Conservation (phyloP, 1,140 invertebrate species). For the Ceratina japonica region DNA sequence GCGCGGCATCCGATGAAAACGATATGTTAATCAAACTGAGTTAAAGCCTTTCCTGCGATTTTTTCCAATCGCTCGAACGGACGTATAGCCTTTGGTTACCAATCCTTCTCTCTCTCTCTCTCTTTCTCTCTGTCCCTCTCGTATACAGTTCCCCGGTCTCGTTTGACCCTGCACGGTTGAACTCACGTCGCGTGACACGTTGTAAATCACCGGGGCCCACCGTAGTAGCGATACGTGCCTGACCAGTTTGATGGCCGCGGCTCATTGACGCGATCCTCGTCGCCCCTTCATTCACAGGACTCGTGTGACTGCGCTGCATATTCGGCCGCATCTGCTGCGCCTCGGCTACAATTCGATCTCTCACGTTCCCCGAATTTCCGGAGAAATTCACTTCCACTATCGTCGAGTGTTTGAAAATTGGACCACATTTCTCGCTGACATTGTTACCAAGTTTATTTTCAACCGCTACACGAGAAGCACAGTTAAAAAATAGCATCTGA, state of each 20-base stretch:
- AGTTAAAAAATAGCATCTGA: too few relatives aligned
- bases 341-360: slow-evolving; percentile 22
- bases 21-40: too few relatives aligned
- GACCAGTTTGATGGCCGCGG: slow-evolving; percentile 72
- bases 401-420: background rate
- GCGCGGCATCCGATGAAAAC: too few relatives aligned
- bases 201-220: slow-evolving; percentile 71
- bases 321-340: slow-evolving; percentile 36
- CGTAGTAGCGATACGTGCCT: slow-evolving; percentile 70
- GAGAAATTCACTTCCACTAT: background rate
- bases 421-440: too few relatives aligned
- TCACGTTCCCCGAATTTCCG: background rate
- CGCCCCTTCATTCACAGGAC: slow-evolving; percentile 71
- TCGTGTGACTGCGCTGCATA: slow-evolving; percentile 44
- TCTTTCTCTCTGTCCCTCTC: too few relatives aligned
- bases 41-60: too few relatives aligned
- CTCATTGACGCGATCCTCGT: slow-evolving; percentile 73
- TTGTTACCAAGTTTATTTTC: too few relatives aligned
- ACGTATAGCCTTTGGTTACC: too few relatives aligned
- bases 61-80: too few relatives aligned
- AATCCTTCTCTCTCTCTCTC: too few relatives aligned
- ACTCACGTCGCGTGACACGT: slow-evolving; percentile 70
- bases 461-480: too few relatives aligned
- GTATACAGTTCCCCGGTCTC: slow-evolving; percentile 8
- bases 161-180: slow-evolving; percentile 62